A percentile compares a stretch with the other conserved stretches of the same genome.
phyloP scores from a whole-genome alignment of 2,113 vertebrate species.

The Chauna torquata region DNA sequence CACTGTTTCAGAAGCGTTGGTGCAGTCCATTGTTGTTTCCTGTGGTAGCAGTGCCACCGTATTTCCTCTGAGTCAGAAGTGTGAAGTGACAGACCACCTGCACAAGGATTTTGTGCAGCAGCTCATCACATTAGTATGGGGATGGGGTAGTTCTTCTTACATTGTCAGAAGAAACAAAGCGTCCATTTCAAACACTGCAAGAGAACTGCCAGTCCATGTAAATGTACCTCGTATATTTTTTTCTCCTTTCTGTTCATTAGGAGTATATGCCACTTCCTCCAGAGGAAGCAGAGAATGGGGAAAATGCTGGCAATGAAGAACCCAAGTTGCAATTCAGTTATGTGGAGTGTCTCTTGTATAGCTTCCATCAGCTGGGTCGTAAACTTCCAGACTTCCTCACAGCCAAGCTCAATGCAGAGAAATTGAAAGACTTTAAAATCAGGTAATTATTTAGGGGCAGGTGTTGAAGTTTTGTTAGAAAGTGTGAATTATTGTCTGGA shows the following conservation, averaged over 20 bases:
- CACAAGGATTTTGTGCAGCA: not conserved
- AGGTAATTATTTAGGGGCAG: conserved; percentile 73
- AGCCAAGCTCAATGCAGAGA: conserved; percentile 92
- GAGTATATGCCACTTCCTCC: conserved; percentile 98
- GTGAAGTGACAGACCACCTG: not conserved
- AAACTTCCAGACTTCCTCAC: conserved; percentile 97
- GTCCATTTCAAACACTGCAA: not conserved
- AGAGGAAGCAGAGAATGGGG: conserved; percentile 95
- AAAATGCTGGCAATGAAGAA: conserved; percentile 89
- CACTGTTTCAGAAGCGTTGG: not conserved
- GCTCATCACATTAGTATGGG: not conserved
- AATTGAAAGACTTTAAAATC: conserved; percentile 98
- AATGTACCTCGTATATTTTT: not conserved
- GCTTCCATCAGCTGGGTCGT: conserved; percentile 96
- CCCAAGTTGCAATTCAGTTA: conserved; percentile 98
- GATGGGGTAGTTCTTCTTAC: not conserved
- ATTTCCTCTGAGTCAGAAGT: not conserved
- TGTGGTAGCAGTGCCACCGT: not conserved
- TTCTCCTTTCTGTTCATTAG: conserved; percentile 66
- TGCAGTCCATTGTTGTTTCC: not conserved
- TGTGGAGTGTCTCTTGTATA: conserved; percentile 94
- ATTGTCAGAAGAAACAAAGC: not conserved
- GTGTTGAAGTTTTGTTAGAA: not conserved
- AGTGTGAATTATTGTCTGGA: not conserved
- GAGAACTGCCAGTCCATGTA: not conserved